phyloP scores from a whole-genome alignment of 1,140 invertebrate genomes.

The Drosophila simulans region DNA sequence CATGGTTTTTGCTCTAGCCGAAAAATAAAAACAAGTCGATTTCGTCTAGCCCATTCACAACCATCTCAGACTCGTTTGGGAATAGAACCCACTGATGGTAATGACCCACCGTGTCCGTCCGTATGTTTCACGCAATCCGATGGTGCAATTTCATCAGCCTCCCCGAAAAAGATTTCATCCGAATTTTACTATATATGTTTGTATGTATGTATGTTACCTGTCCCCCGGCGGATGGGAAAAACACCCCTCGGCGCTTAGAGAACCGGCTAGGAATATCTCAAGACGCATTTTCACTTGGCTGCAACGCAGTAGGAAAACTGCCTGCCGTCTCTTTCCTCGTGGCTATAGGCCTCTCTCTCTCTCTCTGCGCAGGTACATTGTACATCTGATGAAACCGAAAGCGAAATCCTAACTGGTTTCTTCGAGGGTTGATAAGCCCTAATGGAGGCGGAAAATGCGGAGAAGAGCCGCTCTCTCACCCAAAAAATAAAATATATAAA shows the following conservation, averaged over 20 bases:
- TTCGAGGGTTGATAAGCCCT: constrained; percentile 60
- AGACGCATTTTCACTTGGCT: constrained; percentile 65
- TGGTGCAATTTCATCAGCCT: constrained; percentile 76
- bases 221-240: constrained; percentile 11
- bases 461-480: constrained; percentile 14
- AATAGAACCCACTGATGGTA: constrained; percentile 36
- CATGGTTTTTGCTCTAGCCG: constrained; percentile 10
- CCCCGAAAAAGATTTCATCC: constrained; percentile 40
- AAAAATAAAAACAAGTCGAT: constrained; percentile 38
- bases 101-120: constrained; percentile 11
- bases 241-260: constrained; percentile 41
- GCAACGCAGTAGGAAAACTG: constrained; percentile 48
- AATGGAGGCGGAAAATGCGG: constrained; percentile 2
- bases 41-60: constrained; percentile 63
- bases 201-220: neutral
- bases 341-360: neutral
- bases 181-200: constrained; percentile 17
- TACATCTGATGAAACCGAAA: constrained; percentile 48
- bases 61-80: constrained; percentile 61
- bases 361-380: constrained; percentile 68
- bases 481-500: constrained; percentile 9
- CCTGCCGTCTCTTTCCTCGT: constrained; percentile 7
- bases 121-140: constrained; percentile 31
- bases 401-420: constrained; percentile 57
- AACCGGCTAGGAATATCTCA: constrained; percentile 41